A percentile compares a stretch with the other conserved stretches of the same genome.
These are phyloP conservation scores for Xestia c-nigrum DNA, from an alignment of 2,888 invertebrate genomes.

Conservation along the genomic window DNA sequence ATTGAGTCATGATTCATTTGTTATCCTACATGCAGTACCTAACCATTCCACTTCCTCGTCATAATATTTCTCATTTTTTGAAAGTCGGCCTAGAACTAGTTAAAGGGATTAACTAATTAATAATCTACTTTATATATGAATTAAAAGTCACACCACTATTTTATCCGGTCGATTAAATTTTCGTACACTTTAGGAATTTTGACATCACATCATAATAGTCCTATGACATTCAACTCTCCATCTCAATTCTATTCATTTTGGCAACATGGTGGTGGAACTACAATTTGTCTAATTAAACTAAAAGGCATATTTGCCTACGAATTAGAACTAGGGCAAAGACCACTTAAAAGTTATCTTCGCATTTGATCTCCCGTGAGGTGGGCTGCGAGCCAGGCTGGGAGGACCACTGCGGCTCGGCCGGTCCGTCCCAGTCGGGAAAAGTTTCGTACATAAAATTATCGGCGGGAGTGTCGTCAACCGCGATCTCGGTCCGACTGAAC, in stretches of 20 bases:
- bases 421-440: conserved; percentile 85
- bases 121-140: conserved; percentile 81
- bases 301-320: conserved; percentile 80
- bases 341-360: conserved; percentile 86
- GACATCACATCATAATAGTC: conserved; percentile 87
- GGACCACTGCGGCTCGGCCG: conserved; percentile 84
- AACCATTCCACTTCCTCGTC: conserved; percentile 78
- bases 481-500: conserved; percentile 91
- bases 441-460: conserved; percentile 85
- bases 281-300: conserved; percentile 87
- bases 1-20: conserved; percentile 88
- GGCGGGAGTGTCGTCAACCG: conserved; percentile 80
- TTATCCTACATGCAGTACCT: conserved; percentile 84
- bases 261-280: conserved; percentile 90
- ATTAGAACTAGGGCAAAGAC: conserved; percentile 81
- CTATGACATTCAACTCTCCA: conserved; percentile 82
- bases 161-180: conserved; percentile 78
- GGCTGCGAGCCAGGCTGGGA: conserved; percentile 81
- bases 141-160: conserved; percentile 88
- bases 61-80: conserved; percentile 78
- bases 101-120: conserved; percentile 81
- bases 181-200: conserved; percentile 84
- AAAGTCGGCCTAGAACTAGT: conserved; percentile 86
- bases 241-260: conserved; percentile 87
- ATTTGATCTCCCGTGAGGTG: conserved; percentile 85